Conservation (phyloP, 2,113 vertebrate species). For the Percopsis transmontana region DNA sequence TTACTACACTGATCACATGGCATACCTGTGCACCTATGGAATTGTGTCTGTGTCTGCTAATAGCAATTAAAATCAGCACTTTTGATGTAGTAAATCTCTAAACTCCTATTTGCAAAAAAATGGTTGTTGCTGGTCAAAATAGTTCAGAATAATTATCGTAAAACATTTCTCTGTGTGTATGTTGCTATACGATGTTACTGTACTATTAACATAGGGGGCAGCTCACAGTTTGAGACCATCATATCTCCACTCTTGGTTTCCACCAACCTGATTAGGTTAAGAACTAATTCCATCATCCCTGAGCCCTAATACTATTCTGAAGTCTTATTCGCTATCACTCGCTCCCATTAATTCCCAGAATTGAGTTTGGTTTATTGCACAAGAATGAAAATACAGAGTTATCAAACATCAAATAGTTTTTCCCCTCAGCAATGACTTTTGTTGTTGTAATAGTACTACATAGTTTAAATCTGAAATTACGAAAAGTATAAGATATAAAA, state of each 20-base stretch:
- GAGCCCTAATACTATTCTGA: slow-evolving; percentile 67
- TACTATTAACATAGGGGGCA: not conserved
- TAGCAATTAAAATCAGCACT: too few species aligned
- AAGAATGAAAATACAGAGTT: slow-evolving; percentile 52
- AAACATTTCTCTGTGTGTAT: too few species aligned
- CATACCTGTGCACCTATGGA: too few species aligned
- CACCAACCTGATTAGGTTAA: slow-evolving; percentile 52
- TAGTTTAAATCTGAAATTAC: too few species aligned
- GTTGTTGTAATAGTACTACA: not conserved
- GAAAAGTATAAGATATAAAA: too few species aligned
- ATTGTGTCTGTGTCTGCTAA: too few species aligned
- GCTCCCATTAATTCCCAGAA: slow-evolving; percentile 60
- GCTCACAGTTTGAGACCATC: slow-evolving; percentile 21
- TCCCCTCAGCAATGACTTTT: slow-evolving; percentile 30
- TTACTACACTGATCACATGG: too few species aligned
- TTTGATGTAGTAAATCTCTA: too few species aligned
- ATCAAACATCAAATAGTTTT: slow-evolving; percentile 24
- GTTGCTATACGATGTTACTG: too few species aligned
- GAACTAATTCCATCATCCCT: slow-evolving; percentile 67
- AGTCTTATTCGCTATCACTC: slow-evolving; percentile 43
- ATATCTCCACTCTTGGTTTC: slow-evolving; percentile 38
- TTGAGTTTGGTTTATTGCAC: slow-evolving; percentile 53
- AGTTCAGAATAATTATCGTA: too few species aligned
- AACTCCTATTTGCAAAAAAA: too few species aligned
- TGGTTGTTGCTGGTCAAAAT: too few species aligned